These are phyloP conservation scores for Brachyalestes nurse DNA, from an alignment of 2,797 vertebrate genomes.

Conservation along the genomic window DNA sequence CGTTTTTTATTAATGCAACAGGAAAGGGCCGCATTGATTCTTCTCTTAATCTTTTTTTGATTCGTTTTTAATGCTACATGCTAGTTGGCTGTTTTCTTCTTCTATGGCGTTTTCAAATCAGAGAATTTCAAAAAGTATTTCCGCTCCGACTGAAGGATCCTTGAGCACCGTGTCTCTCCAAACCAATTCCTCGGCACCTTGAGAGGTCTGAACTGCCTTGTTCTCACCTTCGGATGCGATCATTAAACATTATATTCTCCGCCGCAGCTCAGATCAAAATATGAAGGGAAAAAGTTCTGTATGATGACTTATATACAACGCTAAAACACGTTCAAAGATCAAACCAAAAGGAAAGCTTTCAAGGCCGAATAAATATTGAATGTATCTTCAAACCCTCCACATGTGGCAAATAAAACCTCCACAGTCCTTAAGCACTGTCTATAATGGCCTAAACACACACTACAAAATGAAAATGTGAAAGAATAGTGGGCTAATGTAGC, in stretches of 20 bases:
- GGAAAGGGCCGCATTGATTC: background rate
- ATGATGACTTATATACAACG: background rate
- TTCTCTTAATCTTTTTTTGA: background rate
- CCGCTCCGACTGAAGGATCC: background rate
- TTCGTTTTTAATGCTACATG: background rate
- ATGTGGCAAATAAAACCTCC: background rate
- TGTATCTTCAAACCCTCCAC: background rate
- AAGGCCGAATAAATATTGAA: background rate
- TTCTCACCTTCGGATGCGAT: background rate
- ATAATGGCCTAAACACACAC: background rate
- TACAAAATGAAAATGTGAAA: background rate
- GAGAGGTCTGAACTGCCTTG: background rate
- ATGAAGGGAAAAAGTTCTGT: background rate
- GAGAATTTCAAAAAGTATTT: constrained; percentile 3
- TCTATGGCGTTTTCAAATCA: background rate
- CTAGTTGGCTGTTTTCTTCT: background rate
- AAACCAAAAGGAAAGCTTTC: background rate
- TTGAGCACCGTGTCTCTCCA: background rate
- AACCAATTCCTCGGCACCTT: background rate
- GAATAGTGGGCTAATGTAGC: background rate
- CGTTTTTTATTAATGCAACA: background rate
- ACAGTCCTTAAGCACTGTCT: background rate
- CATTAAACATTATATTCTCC: background rate
- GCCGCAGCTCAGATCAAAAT: background rate
- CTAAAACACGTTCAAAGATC: background rate